Evolutionary conservation across 1,140 invertebrate species (phyloP), one percentile per base, ranked within the genome.

Genomic region (Procambarus virginalis): DNA sequence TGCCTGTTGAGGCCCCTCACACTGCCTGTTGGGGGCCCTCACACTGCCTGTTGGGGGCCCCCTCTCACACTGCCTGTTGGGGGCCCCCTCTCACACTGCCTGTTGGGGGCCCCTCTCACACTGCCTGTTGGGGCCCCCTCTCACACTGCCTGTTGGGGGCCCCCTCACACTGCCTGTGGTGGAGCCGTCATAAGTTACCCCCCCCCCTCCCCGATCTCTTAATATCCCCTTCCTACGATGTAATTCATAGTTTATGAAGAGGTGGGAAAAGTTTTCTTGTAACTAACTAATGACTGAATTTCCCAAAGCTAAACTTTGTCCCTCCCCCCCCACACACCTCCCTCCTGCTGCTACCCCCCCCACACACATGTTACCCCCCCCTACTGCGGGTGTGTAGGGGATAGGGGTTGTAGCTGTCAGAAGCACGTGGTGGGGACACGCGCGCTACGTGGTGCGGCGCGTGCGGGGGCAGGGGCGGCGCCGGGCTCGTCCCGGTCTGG

Each of bases 391-490:
- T 64, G 85, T 60, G 45, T 58, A 45, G 9, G 60, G 5, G n/a
- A 17, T n/a, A n/a, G 60, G 64, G 64, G 78, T 81, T 60, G 78
- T 73, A 45, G 45, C 86, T 88, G 86, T 88, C 86, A 88, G 22
- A 49, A 81, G 49, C 86, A 88, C 86, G 86, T 58, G 86, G 86
- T 51, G 78, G 60, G 6, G 86, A 88, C 86, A 88, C 86, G 86
- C 86, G 86, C 64, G 60, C 48, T 73, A 75, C 86, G 86, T 88
- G 86, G 75, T n/a, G 86, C 64, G 2, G 78, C 86, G 86, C 86
- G 86, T 88, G 86, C 79, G 75, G 68, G 76, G 12, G 77, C 10
- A 45, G 76, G 60, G 85, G 17, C 68, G 68, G 68, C 68, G 10
- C 68, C 68, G 34, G n/a, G 12, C 51, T 58, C 22, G 51, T 81